Base-by-base conservation (phyloP, 2,113 vertebrate species). In the Microtus montanus region DNA sequence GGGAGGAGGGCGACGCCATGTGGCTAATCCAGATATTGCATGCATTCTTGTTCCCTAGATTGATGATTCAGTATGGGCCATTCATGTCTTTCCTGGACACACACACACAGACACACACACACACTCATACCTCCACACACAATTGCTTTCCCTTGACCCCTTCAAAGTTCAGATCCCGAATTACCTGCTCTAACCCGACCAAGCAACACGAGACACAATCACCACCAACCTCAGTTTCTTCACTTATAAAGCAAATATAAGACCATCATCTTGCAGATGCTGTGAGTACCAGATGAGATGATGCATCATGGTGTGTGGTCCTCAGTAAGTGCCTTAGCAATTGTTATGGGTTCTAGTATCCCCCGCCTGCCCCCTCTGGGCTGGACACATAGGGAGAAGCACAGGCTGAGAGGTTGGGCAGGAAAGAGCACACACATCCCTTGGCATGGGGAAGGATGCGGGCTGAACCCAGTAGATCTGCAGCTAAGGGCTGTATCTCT, bases 1-100 rank as follows among this genome's bases (percentile, higher is more conserved):
- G 54, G 68, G 75, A 88, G 47, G 68, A 97, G 79, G 15, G 71
- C 30, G 97, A 93, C 97, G 90, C 90, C 88, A 11, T 49, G 92
- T 47, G 97, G 96, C 82, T 38, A 0, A 66, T 74, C 78, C 83
- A 10, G 54, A 47, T 70, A 97, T 92, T 94, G 86, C 95, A 90
- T 22, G 38, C 66, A 17, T 87, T 83, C 68, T 64, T 4, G 30
- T 47, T 33, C 71, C 17, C 68, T 88, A 22, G 85, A 90, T 12
- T n/a, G 35, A 58, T 10, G 41, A n/a, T 26, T 35, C 74, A 24
- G 7, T 83, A 47, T 41, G 71, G n/a, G 38, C 64, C 13, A 11
- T 7, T 13, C 49, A 44, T 44, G 44, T 47, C 30, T 33, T 73
- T 41, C 44, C 78, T 66, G 75, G 20, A 71, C 17, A 17, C 20